Evolutionary conservation across 2,113 vertebrate species (phyloP).

Genomic region (Dipodomys merriami): DNA sequence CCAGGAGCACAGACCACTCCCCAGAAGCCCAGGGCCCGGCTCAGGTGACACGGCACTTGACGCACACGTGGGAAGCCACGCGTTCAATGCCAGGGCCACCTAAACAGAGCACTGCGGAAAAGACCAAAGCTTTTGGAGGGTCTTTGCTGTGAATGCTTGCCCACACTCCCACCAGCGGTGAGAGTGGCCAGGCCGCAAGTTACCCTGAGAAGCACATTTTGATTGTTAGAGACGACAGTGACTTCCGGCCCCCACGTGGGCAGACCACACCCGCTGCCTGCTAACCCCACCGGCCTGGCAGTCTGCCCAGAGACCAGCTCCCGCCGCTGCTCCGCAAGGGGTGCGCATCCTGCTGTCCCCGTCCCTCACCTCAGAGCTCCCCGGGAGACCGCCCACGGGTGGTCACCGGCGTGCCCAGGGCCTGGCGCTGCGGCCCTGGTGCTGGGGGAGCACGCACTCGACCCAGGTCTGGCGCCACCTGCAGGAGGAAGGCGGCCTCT

Average conservation of each 20-base stretch:
- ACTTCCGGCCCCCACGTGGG: not conserved
- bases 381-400: not conserved
- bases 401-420: rapidly evolving
- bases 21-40: too few relatives aligned
- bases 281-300: rapidly evolving
- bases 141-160: too few relatives aligned
- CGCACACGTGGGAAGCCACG: not conserved
- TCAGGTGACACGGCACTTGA: too few relatives aligned
- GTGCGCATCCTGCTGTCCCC: too few relatives aligned
- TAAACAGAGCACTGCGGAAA: not conserved
- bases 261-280: rapidly evolving
- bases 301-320: not conserved
- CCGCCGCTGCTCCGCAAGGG: too few relatives aligned
- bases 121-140: not conserved
- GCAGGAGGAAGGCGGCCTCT: not conserved
- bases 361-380: not conserved
- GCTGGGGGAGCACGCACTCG: too few relatives aligned
- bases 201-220: not conserved
- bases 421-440: not conserved
- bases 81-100: not conserved
- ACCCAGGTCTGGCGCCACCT: too few relatives aligned
- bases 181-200: not conserved
- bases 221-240: not conserved
- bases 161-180: rapidly evolving
- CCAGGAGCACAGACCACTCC: too few relatives aligned